These are phyloP conservation scores for Cebidichthys violaceus DNA, from an alignment of 2,113 vertebrate genomes.

Conservation along the genomic window DNA sequence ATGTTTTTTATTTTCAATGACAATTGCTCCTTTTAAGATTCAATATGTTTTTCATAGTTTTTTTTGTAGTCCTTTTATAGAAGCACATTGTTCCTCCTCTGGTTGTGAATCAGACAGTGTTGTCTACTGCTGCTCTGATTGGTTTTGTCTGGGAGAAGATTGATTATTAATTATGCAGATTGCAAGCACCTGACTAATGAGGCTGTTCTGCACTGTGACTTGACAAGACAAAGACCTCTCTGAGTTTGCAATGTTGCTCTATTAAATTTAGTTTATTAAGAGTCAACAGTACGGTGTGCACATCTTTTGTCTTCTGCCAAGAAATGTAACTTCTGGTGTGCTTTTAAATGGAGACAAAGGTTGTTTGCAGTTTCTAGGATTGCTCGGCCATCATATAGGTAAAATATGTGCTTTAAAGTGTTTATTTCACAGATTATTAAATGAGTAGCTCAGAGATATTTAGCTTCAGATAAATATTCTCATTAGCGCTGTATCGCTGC, in stretches of 20 bases:
- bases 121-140: slow-evolving; percentile 7
- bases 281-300: background rate
- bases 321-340: background rate
- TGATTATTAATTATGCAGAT: slow-evolving; percentile 17
- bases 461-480: background rate
- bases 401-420: no score
- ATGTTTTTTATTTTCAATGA: background rate
- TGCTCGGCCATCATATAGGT: background rate
- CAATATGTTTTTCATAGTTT: background rate
- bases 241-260: background rate
- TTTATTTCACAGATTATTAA: background rate
- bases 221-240: background rate
- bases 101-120: background rate
- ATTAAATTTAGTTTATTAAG: background rate
- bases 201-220: background rate
- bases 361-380: background rate
- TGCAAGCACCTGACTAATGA: slow-evolving; percentile 16
- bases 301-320: background rate
- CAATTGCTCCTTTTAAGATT: background rate
- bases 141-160: background rate
- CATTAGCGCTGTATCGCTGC: background rate
- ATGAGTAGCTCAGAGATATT: background rate
- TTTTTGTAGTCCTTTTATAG: background rate
- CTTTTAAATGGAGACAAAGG: background rate
- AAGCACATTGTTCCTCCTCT: background rate